Evolutionary conservation across 2,888 invertebrate genomes (phyloP).

Genomic region (Eupithecia abbreviata): DNA sequence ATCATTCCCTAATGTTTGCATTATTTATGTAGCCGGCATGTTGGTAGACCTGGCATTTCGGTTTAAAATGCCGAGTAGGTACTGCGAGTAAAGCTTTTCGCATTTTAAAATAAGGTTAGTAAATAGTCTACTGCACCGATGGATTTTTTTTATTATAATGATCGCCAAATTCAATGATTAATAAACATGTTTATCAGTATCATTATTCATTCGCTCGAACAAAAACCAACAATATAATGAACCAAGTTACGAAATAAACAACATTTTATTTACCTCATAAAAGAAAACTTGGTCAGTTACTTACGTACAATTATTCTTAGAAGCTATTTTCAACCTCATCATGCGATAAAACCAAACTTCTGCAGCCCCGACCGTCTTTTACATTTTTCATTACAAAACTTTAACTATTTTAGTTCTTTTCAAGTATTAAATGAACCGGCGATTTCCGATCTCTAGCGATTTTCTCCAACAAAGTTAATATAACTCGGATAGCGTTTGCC

Average conservation of each 20-base stretch:
- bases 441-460: slow-evolving; percentile 28
- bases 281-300: not conserved
- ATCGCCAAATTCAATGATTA: not conserved
- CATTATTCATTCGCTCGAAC: not conserved
- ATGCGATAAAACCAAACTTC: slow-evolving; percentile 27
- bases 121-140: not conserved
- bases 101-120: not conserved
- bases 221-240: not conserved
- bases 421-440: slow-evolving; percentile 33
- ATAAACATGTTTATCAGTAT: not conserved
- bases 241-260: not conserved
- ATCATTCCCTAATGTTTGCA: slow-evolving; percentile 32
- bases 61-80: not conserved
- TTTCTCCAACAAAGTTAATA: slow-evolving; percentile 34
- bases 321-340: slow-evolving; percentile 12
- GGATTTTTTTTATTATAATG: not conserved
- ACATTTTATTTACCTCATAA: not conserved
- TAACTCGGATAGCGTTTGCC: slow-evolving; percentile 30
- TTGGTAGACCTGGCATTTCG: not conserved
- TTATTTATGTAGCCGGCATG: slow-evolving; percentile 17
- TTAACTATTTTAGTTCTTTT: slow-evolving; percentile 29
- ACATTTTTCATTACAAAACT: slow-evolving; percentile 31
- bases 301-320: not conserved
- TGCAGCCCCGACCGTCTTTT: slow-evolving; percentile 23
- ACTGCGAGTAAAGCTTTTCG: not conserved